Conservation (phyloP, 2,888 invertebrate species). For the Heliconius sara region DNA sequence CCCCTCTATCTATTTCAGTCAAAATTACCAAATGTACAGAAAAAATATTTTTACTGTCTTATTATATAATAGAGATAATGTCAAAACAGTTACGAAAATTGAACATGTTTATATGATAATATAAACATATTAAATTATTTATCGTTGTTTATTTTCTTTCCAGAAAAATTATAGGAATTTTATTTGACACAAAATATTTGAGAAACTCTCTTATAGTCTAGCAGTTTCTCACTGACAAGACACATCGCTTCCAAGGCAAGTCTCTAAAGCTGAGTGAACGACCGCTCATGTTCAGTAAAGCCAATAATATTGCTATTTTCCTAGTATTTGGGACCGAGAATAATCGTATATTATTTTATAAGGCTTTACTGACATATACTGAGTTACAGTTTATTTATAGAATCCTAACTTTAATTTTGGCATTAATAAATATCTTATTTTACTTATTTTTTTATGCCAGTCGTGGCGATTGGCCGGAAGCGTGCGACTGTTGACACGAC, state of each 20-base stretch:
- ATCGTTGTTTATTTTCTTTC: too few species aligned
- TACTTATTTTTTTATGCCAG: too few species aligned
- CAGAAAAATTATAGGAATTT: neutral
- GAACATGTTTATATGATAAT: neutral
- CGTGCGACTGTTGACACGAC: too few species aligned
- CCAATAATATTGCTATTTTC: conserved; percentile 43
- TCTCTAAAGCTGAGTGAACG: conserved; percentile 46
- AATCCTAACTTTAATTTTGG: neutral
- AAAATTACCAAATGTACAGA: too few species aligned
- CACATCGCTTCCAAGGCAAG: conserved; percentile 41
- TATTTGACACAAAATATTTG: conserved; percentile 37
- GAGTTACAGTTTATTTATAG: neutral
- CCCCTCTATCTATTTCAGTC: too few species aligned
- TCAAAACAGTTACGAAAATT: neutral
- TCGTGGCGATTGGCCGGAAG: too few species aligned
- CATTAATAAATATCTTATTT: neutral
- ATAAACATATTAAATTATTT: too few species aligned
- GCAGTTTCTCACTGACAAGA: conserved; percentile 39
- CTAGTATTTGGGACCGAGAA: conserved; percentile 31
- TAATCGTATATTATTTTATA: conserved; percentile 32
- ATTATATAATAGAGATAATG: too few species aligned
- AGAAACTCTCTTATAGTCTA: conserved; percentile 41
- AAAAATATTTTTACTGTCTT: too few species aligned
- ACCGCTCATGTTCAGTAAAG: conserved; percentile 41
- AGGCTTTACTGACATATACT: neutral